A percentile compares a stretch with the other conserved stretches of the same genome.
Evolutionary conservation across 2,888 invertebrate genomes (phyloP).

Genomic region (Pollenia labialis): DNA sequence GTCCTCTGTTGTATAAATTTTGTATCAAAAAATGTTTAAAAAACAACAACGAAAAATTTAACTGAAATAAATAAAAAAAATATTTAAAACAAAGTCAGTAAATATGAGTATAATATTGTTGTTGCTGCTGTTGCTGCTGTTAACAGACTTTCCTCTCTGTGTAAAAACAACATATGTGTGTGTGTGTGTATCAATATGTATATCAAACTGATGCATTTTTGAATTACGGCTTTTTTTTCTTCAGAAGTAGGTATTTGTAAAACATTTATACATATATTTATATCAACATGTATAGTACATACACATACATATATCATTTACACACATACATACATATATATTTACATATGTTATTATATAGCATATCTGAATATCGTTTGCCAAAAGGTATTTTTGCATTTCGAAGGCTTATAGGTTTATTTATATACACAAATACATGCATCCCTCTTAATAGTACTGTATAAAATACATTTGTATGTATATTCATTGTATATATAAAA

Average conservation of each 20-base stretch:
- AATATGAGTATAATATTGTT: slow-evolving; percentile 20
- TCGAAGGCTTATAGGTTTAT: slow-evolving; percentile 26
- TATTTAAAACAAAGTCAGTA: slow-evolving; percentile 50
- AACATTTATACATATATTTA: slow-evolving; percentile 17
- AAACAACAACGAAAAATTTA: slow-evolving; percentile 2
- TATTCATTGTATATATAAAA: neutral
- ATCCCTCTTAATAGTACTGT: neutral
- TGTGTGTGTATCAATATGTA: neutral
- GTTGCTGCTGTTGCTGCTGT: slow-evolving; percentile 45
- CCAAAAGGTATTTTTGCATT: slow-evolving; percentile 36
- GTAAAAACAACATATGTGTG: neutral
- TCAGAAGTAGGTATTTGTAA: neutral
- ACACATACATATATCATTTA: neutral
- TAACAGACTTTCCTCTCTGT: slow-evolving; percentile 32
- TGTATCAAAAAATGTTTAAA: neutral
- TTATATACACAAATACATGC: neutral
- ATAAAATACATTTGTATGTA: slow-evolving; percentile 2
- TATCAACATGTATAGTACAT: neutral
- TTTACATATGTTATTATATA: neutral
- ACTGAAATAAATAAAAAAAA: slow-evolving; percentile 28
- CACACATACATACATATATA: neutral
- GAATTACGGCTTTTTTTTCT: slow-evolving; percentile 32
- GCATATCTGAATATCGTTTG: slow-evolving; percentile 25
- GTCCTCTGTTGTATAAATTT: neutral
- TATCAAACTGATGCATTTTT: slow-evolving; percentile 42